Conservation (phyloP, 2,888 invertebrate species). For the Orthosia gothica region DNA sequence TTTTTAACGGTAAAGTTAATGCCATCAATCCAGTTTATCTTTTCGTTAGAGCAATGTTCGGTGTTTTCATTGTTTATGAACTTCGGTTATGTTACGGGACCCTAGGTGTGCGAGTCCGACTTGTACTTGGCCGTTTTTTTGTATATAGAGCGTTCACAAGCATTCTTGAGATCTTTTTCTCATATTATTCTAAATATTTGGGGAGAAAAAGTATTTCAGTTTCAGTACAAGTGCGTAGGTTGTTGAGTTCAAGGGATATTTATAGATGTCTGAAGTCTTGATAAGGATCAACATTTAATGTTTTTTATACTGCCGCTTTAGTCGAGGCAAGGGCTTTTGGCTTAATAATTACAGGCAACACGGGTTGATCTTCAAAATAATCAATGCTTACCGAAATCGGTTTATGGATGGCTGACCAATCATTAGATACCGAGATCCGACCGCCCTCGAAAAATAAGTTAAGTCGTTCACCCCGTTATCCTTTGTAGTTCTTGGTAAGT, state of each 20-base stretch:
- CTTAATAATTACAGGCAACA: background rate
- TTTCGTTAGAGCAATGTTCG: too few relatives aligned
- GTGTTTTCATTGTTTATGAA: too few relatives aligned
- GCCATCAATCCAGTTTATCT: too few relatives aligned
- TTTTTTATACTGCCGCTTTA: background rate
- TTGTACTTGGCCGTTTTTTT: background rate
- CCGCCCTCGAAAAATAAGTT: too few relatives aligned
- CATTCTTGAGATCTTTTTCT: constrained; percentile 27
- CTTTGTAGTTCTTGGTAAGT: too few relatives aligned
- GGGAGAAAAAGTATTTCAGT: constrained; percentile 17
- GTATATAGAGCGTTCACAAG: constrained; percentile 5
- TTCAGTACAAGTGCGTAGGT: constrained; percentile 2
- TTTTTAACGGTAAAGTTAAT: too few relatives aligned
- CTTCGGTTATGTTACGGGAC: too few relatives aligned
- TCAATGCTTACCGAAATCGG: too few relatives aligned
- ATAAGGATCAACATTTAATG: background rate
- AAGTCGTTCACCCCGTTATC: too few relatives aligned
- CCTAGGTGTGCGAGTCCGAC: too few relatives aligned
- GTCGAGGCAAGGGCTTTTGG: background rate
- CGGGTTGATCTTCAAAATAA: background rate
- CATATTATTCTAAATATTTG: constrained; percentile 44
- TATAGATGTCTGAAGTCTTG: background rate
- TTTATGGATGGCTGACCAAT: too few relatives aligned
- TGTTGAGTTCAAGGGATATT: constrained; percentile 28
- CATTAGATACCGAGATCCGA: too few relatives aligned